phyloP scores from a whole-genome alignment of 92 coral and sea anemone genomes.

The Porites evermanni region DNA sequence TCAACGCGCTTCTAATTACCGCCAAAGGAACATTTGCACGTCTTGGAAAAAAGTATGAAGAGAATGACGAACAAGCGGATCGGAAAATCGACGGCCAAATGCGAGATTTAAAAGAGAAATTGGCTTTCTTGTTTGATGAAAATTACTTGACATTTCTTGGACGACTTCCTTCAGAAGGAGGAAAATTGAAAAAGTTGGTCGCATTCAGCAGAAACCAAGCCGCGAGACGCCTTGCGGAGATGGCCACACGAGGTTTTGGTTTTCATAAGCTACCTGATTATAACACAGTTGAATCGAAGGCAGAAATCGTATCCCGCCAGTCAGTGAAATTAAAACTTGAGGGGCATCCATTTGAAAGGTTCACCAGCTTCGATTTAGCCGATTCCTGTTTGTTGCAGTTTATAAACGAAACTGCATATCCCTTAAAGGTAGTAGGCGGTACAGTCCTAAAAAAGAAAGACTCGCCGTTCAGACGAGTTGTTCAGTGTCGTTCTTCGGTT shows the following conservation, averaged over 20 bases:
- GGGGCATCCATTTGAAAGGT: not conserved
- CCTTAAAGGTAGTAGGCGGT: constrained; percentile 19
- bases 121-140: constrained; percentile 11
- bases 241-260: not conserved
- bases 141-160: constrained; percentile 38
- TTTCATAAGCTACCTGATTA: not conserved
- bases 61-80: not conserved
- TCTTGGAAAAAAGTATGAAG: not conserved
- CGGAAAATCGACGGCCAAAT: not conserved
- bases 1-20: constrained; percentile 21
- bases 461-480: not conserved
- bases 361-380: not conserved
- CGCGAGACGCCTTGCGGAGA: not conserved
- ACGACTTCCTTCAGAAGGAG: constrained; percentile 42
- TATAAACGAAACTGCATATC: constrained; percentile 30
- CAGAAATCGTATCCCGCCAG: constrained; percentile 15
- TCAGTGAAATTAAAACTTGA: not conserved
- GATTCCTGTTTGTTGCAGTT: not conserved
- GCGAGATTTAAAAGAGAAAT: not conserved
- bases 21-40: constrained; percentile 28
- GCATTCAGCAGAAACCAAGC: not conserved
- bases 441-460: not conserved
- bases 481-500: not conserved
- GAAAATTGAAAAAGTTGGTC: constrained; percentile 45
- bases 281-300: not conserved